phyloP scores from a whole-genome alignment of 1,140 invertebrate genomes.

The Solen grandis region DNA sequence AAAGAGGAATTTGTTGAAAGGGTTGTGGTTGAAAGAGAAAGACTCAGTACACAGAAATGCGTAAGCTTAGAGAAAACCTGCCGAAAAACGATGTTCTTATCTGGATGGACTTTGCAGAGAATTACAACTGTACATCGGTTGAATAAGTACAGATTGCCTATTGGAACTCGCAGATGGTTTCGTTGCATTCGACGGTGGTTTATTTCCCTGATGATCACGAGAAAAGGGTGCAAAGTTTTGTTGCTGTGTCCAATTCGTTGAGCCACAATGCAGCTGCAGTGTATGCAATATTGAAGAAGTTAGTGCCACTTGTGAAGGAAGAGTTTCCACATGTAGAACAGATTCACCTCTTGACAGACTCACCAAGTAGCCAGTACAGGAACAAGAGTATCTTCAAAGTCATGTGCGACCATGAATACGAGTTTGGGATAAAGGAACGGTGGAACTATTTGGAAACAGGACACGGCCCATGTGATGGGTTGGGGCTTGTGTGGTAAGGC shows the following conservation, averaged over 20 bases:
- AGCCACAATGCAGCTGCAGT: slow-evolving; percentile 50
- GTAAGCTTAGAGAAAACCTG: slow-evolving; percentile 47
- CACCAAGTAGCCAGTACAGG: slow-evolving; percentile 52
- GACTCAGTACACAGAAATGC: slow-evolving; percentile 50
- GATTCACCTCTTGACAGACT: slow-evolving; percentile 55
- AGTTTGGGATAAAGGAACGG: not conserved
- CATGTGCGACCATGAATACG: slow-evolving; percentile 15
- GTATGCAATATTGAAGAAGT: slow-evolving; percentile 26
- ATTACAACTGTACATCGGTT: slow-evolving; percentile 49
- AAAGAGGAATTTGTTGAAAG: slow-evolving; percentile 21
- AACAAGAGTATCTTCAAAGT: slow-evolving; percentile 49
- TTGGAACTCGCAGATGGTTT: slow-evolving; percentile 49
- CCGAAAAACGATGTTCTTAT: slow-evolving; percentile 49
- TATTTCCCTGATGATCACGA: slow-evolving; percentile 25
- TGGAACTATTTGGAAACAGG: slow-evolving; percentile 55
- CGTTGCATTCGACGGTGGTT: slow-evolving; percentile 50
- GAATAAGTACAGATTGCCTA: slow-evolving; percentile 60
- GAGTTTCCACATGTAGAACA: not conserved
- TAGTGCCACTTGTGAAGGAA: slow-evolving; percentile 20
- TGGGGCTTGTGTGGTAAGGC: slow-evolving; percentile 43
- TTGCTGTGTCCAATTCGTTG: slow-evolving; percentile 38
- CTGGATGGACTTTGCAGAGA: slow-evolving; percentile 65
- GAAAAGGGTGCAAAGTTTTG: slow-evolving; percentile 32
- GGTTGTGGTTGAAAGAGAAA: not conserved
- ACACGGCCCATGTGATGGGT: slow-evolving; percentile 52